A percentile compares a stretch with the other conserved stretches of the same genome.
These are phyloP conservation scores for Leucosticte australis DNA, from an alignment of 2,113 vertebrate genomes.

Conservation along the genomic window DNA sequence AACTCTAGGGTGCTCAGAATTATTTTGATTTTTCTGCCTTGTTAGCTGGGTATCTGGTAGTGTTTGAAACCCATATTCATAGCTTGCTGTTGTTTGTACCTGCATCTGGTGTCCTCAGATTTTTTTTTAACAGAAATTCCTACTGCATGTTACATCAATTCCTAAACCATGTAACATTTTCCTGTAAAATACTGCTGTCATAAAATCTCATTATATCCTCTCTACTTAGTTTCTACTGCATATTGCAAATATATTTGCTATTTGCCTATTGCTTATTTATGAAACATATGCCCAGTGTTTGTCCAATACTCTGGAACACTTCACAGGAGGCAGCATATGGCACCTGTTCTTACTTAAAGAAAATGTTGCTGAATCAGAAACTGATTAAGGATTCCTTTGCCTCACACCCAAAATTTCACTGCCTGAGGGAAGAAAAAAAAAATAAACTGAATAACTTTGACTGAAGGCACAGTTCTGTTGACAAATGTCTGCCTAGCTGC, in stretches of 20 bases:
- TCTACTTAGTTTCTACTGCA: not conserved
- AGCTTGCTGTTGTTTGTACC: not conserved
- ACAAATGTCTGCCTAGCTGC: not conserved
- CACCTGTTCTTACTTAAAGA: constrained; percentile 9
- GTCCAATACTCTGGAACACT: not conserved
- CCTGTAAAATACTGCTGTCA: not conserved
- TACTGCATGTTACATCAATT: not conserved
- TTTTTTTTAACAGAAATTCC: not conserved
- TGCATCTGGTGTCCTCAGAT: not conserved
- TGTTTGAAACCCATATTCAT: not conserved
- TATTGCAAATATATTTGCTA: constrained; percentile 27
- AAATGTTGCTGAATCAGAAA: not conserved
- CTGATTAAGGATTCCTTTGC: not conserved
- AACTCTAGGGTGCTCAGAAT: not conserved
- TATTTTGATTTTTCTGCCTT: not conserved
- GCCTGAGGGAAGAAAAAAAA: not conserved
- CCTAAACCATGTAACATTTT: not conserved
- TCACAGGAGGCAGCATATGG: not conserved
- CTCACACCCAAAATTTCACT: not conserved
- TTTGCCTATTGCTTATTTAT: constrained; percentile 1
- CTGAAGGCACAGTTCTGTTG: not conserved
- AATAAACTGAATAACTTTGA: not conserved
- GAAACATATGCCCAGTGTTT: constrained; percentile 11
- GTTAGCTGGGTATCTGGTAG: not conserved
- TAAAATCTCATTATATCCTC: not conserved